phyloP scores from a whole-genome alignment of 2,113 vertebrate genomes.

The Sinocyclocheilus anshuiensis region DNA sequence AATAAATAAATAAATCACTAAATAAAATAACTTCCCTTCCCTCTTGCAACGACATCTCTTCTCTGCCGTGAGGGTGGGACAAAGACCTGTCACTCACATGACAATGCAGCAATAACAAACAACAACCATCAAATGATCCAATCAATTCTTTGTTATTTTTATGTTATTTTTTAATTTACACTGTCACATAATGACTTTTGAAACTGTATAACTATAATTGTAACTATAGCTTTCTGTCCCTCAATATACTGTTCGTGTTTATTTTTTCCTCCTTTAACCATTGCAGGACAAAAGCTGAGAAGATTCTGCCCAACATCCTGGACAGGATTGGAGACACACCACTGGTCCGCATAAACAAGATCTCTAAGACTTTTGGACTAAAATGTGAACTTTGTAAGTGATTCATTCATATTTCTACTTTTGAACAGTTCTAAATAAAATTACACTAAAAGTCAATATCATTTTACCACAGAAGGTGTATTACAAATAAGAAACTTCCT shows the following conservation, averaged over 20 bases:
- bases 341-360: slow-evolving; percentile 86
- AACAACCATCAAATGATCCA: too few relatives aligned
- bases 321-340: slow-evolving; percentile 85
- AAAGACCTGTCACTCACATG: too few relatives aligned
- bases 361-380: slow-evolving; percentile 81
- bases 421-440: neutral
- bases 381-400: slow-evolving; percentile 92
- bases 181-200: neutral
- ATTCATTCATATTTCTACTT: neutral
- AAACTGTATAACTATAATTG: too few relatives aligned
- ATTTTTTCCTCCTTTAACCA: neutral
- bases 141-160: too few relatives aligned
- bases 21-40: too few relatives aligned
- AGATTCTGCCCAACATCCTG: slow-evolving; percentile 84
- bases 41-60: too few relatives aligned
- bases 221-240: neutral
- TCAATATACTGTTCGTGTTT: too few relatives aligned
- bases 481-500: neutral
- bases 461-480: neutral
- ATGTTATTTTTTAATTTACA: neutral
- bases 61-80: too few relatives aligned
- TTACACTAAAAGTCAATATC: neutral
- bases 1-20: too few relatives aligned
- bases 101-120: too few relatives aligned
- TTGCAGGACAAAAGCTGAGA: slow-evolving; percentile 66